Evolutionary conservation across 2,888 invertebrate genomes (phyloP).

Genomic region (Luperina testacea): DNA sequence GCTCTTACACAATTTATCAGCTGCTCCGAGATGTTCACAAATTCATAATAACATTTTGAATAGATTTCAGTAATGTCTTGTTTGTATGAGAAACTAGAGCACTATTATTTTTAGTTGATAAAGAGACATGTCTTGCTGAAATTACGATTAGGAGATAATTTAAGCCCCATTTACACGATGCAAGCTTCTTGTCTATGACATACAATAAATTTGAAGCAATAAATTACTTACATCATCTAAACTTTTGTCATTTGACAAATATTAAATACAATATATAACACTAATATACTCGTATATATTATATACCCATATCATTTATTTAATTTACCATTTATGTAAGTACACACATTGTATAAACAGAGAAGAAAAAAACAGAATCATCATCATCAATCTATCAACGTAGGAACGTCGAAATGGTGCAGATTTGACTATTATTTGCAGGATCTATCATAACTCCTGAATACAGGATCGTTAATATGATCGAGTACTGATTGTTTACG

Average conservation of each 20-base stretch:
- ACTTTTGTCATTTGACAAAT: too few relatives aligned
- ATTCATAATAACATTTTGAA: conserved; percentile 46
- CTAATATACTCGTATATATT: too few relatives aligned
- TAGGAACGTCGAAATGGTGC: conserved; percentile 32
- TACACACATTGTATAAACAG: too few relatives aligned
- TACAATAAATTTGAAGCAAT: background rate
- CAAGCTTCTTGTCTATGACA: background rate
- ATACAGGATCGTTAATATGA: conserved; percentile 9
- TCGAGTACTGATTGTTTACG: background rate
- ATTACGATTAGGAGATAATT: too few relatives aligned
- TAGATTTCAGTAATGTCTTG: conserved; percentile 43
- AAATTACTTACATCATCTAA: too few relatives aligned
- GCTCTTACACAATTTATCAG: conserved; percentile 58
- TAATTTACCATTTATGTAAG: too few relatives aligned
- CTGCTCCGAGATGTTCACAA: conserved; percentile 43
- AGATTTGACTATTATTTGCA: conserved; percentile 47
- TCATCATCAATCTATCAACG: conserved; percentile 47
- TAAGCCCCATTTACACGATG: background rate
- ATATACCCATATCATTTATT: too few relatives aligned
- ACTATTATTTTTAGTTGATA: conserved; percentile 43
- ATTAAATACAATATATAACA: too few relatives aligned
- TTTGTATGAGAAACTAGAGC: conserved; percentile 48
- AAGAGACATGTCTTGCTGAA: conserved; percentile 1
- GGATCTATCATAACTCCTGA: conserved; percentile 43
- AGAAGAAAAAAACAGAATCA: too few relatives aligned